Conservation (phyloP, 2,797 vertebrate genomes). For the Xyrichtys novacula region DNA sequence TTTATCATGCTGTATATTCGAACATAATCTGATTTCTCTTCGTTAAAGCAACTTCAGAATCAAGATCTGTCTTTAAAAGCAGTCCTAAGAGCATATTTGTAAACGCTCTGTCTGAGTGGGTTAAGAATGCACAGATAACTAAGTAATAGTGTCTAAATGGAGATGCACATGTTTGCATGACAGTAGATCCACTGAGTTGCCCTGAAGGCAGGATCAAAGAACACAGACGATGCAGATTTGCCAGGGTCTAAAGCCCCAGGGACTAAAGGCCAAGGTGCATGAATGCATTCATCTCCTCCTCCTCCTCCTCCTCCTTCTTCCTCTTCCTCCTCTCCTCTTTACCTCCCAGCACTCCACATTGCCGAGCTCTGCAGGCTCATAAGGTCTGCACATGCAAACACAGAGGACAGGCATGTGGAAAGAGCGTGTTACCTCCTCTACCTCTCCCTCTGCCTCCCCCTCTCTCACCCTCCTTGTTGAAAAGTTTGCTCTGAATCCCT, state of each 20-base stretch:
- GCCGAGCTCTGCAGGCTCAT: constrained; percentile 32
- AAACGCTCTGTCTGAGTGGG: background rate
- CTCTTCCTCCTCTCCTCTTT: constrained; percentile 20
- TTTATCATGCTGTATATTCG: constrained; percentile 13
- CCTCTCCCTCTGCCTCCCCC: constrained; percentile 32
- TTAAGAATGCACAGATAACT: constrained; percentile 10
- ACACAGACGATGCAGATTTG: constrained; percentile 48
- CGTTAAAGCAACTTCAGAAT: constrained; percentile 2
- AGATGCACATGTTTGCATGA: constrained; percentile 63
- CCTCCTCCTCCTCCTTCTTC: constrained; percentile 17
- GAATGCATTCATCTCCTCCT: constrained; percentile 47
- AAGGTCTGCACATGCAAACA: constrained; percentile 50
- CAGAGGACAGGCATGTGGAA: constrained; percentile 53
- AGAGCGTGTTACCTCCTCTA: constrained; percentile 35
- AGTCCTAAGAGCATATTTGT: background rate
- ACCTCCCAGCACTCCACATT: constrained; percentile 26
- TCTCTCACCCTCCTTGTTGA: constrained; percentile 34
- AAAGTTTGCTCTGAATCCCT: constrained; percentile 49
- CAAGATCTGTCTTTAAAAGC: constrained; percentile 9
- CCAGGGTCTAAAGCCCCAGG: constrained; percentile 42
- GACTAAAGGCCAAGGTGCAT: constrained; percentile 52
- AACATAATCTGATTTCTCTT: constrained; percentile 28
- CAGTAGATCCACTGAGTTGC: constrained; percentile 38
- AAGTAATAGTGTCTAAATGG: constrained; percentile 21
- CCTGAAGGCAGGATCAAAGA: constrained; percentile 59